Evolutionary conservation across 2,888 invertebrate species (phyloP), one percentile per base, ranked within the genome.

Genomic region (Chymomyza caudatula): DNA sequence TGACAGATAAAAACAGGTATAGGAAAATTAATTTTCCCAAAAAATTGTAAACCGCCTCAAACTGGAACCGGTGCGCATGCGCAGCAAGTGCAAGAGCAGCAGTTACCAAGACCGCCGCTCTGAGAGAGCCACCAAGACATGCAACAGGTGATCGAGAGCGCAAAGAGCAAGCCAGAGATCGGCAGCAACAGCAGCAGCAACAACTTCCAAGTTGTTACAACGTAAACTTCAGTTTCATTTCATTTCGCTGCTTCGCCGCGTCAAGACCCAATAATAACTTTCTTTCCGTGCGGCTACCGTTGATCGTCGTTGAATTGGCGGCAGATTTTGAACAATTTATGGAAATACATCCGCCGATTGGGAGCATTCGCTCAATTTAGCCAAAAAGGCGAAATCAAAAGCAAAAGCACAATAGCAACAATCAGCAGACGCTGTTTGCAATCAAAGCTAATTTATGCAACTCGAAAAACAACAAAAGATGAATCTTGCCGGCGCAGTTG

Each of bases 1-100:
- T 62, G 76, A 71, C 66, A 20, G 37, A 53, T 49, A 55, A 22
- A 68, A 82, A 79, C 85, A 80, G 80, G 85, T 80, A 83, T 67
- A 64, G 47, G 65, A 73, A 68, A 70, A 70, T 69, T 63, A 75
- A 61, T 63, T 78, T 85, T 80, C 69, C 85, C 79, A 65, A 79
- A 77, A 77, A 81, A 37, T 25, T 66, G 59, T 63, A 67, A 72
- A 69, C 84, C 76, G 76, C 68, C 67, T 44, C 55, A 73, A 78
- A 80, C 82, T 69, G 72, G 85, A 17, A 15, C 19, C 19, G 15
- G 47, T 51, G 20, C 19, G 51, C 29, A 37, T 79, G 78, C 69
- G 49, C 64, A 69, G 49, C 64, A 69, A 66, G 43, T 67, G 78
- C 67, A 76, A 57, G 63, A 56, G 59, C 66, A 60, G 65, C 53